Base-by-base conservation (phyloP, 2,797 vertebrate species). In the Silurus lanzhouensis region DNA sequence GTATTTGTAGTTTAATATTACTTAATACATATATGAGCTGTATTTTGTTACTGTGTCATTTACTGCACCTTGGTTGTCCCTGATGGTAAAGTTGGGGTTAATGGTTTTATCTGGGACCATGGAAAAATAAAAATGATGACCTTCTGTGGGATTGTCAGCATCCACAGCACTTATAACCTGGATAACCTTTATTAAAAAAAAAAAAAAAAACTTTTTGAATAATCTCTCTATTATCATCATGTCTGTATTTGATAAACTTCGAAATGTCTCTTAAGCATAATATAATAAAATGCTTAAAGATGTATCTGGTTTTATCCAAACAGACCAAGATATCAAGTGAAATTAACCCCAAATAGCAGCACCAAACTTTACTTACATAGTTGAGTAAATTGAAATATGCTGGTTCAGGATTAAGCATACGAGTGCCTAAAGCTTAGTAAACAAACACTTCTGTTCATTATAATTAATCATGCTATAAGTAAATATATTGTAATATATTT, bases 141-240 rank as follows among this genome's bases (percentile, higher is more conserved):
- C 93, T 86, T 96, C 95, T 71, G 25, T 44, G 0, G 97, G 96
- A 22, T 96, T 94, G 31, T 99, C 98, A 83, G 89, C 91, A 90
- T 99, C 98, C 66, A 96, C 91, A 8, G 97, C 97, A 81, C 96
- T 96, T 91, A 99, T 94, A 58, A 90, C 92, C 91, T 98, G 96
- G 92, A 99, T 94, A 81, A 95, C 85, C 98, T 99, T 89, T 66
- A 83, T 64, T n/a, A 77, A 87, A 60, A 61, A 15, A 31, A 22
- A 46, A 3, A 2, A n/a, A 1, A 27, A 27, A n/a, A n/a, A n/a
- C n/a, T n/a, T 4, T 72, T 70, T n/a, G 0, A 82, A 58, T 19
- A 80, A 48, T n/a, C 10, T 9, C 3, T 72, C 15, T 8, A 58
- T 76, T 19, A 58, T 58, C n/a, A 76, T 76, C 7, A 76, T 4